Evolutionary conservation across 2,113 vertebrate species (phyloP).

Genomic region (Synchiropus splendidus): DNA sequence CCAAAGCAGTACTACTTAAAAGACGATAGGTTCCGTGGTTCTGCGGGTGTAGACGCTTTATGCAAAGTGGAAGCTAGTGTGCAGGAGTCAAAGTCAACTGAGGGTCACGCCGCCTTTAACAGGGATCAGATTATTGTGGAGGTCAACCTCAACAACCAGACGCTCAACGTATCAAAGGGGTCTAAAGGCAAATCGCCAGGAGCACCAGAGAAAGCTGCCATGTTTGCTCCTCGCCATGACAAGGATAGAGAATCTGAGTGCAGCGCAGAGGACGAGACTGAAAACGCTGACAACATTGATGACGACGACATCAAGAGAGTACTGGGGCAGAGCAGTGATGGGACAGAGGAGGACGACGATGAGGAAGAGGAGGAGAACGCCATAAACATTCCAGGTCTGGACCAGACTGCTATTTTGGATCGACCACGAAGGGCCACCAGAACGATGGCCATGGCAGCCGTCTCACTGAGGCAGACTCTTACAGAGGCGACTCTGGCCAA

Average conservation of each 20-base stretch:
- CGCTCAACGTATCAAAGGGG: slow-evolving; percentile 88
- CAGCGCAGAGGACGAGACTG: slow-evolving; percentile 55
- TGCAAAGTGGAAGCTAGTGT: slow-evolving; percentile 73
- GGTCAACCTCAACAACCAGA: slow-evolving; percentile 98
- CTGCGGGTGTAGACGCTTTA: slow-evolving; percentile 38
- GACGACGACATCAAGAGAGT: slow-evolving; percentile 35
- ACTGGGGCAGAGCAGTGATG: background rate
- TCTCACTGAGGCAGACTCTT: slow-evolving; percentile 68
- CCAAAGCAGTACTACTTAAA: slow-evolving; percentile 81
- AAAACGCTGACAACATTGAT: slow-evolving; percentile 55
- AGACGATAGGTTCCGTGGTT: slow-evolving; percentile 58
- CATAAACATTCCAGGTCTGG: slow-evolving; percentile 60
- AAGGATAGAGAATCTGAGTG: slow-evolving; percentile 58
- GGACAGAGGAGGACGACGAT: background rate
- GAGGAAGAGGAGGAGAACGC: slow-evolving; percentile 69
- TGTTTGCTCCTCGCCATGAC: slow-evolving; percentile 44
- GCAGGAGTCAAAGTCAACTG: slow-evolving; percentile 63
- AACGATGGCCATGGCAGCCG: slow-evolving; percentile 53
- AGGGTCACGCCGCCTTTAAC: slow-evolving; percentile 70
- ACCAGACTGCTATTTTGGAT: slow-evolving; percentile 51
- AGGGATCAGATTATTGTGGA: slow-evolving; percentile 93
- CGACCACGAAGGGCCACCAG: slow-evolving; percentile 57
- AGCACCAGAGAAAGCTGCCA: slow-evolving; percentile 39
- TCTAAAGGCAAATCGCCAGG: slow-evolving; percentile 68
- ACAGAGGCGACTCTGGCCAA: slow-evolving; percentile 47